Conservation (phyloP, 2,797 vertebrate species). For the Oryzias dopingdopingensis region DNA sequence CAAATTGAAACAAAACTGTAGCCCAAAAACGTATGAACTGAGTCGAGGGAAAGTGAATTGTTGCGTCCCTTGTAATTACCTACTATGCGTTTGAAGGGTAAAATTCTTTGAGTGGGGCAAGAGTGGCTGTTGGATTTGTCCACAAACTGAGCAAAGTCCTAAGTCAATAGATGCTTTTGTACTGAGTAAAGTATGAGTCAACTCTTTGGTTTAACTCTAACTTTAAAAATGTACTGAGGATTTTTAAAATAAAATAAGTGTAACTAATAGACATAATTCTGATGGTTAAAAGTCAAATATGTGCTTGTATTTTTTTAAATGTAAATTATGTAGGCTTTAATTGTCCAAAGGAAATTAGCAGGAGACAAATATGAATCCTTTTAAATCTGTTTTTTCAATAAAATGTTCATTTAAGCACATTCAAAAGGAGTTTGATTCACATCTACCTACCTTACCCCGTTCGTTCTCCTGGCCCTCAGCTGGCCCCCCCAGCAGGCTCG, state of each 20-base stretch:
- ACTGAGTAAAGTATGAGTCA: neutral
- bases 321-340: no score
- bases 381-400: no score
- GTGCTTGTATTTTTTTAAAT: no score
- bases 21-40: no score
- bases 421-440: neutral
- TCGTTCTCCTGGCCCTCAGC: constrained; percentile 37
- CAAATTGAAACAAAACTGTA: no score
- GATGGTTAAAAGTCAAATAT: no score
- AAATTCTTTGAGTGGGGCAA: neutral
- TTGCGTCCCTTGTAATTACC: no score
- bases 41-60: no score
- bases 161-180: constrained; percentile 16
- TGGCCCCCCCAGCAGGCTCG: constrained; percentile 34
- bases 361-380: no score
- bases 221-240: neutral
- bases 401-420: neutral
- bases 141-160: constrained; percentile 52
- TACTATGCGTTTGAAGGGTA: neutral
- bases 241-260: neutral
- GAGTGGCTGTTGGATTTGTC: constrained; percentile 10
- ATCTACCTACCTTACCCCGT: constrained; percentile 57
- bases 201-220: neutral
- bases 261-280: no score
- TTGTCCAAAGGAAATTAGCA: no score